Evolutionary conservation across 2,113 vertebrate species (phyloP).

Genomic region (Percina caprodes): DNA sequence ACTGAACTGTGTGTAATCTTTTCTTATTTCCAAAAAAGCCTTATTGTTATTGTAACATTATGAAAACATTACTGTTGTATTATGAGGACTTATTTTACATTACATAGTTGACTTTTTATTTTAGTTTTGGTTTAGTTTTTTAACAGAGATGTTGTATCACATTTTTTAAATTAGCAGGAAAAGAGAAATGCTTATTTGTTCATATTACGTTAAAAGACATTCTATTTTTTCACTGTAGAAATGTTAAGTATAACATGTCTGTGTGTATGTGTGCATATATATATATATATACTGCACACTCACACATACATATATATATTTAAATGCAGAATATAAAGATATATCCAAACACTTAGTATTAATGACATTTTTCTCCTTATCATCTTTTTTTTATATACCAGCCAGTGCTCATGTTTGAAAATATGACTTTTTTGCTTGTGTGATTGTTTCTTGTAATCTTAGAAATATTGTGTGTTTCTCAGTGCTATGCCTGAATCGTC

Average conservation of each 20-base stretch:
- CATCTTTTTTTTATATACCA: conserved; percentile 66
- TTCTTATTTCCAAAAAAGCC: conserved; percentile 88
- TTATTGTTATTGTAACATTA: conserved; percentile 87
- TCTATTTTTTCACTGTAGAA: conserved; percentile 98
- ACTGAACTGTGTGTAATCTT: conserved; percentile 83
- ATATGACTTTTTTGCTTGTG: conserved; percentile 45
- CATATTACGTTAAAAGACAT: conserved; percentile 95
- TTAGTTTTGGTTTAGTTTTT: conserved; percentile 80
- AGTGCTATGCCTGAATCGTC: conserved; percentile 23
- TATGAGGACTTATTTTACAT: conserved; percentile 81
- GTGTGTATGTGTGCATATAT: conserved; percentile 66
- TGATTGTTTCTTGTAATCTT: conserved; percentile 58
- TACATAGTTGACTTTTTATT: conserved; percentile 77
- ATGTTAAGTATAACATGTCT: conserved; percentile 84
- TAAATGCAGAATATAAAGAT: conserved; percentile 86
- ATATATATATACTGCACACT: conserved; percentile 59
- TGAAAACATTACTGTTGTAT: conserved; percentile 82
- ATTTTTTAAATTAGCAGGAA: conserved; percentile 80
- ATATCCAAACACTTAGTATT: conserved; percentile 84
- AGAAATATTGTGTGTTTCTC: conserved; percentile 61
- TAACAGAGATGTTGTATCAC: conserved; percentile 82
- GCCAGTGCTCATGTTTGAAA: conserved; percentile 66
- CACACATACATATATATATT: conserved; percentile 84
- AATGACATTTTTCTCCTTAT: conserved; percentile 73
- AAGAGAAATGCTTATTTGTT: conserved; percentile 89